Evolutionary conservation across 2,888 invertebrate species (phyloP).

Genomic region (Iphiclides podalirius): DNA sequence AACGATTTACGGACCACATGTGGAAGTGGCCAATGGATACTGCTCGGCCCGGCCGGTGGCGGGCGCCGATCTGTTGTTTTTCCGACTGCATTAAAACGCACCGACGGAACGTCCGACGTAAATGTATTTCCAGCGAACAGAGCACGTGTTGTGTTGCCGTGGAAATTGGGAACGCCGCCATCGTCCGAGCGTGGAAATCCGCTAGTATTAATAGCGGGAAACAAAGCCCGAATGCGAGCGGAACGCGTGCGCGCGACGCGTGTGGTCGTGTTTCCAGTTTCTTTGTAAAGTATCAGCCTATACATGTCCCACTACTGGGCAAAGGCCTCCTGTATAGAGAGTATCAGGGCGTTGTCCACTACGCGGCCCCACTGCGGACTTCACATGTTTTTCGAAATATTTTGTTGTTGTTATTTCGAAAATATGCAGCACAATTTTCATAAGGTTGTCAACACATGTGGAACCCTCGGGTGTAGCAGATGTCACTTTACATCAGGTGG

Average conservation of each 20-base stretch:
- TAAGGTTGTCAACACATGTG: not conserved
- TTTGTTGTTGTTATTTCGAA: too few relatives aligned
- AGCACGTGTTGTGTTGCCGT: slow-evolving; percentile 37
- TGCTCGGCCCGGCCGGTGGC: slow-evolving; percentile 28
- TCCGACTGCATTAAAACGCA: slow-evolving; percentile 53
- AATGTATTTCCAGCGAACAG: slow-evolving; percentile 73
- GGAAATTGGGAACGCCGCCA: slow-evolving; percentile 38
- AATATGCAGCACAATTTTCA: too few relatives aligned
- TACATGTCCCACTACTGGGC: too few relatives aligned
- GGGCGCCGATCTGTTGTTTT: slow-evolving; percentile 47
- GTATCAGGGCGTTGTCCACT: too few relatives aligned
- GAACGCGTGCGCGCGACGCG: slow-evolving; percentile 19
- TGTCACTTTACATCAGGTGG: too few relatives aligned
- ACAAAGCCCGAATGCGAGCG: slow-evolving; percentile 34
- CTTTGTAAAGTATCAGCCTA: too few relatives aligned
- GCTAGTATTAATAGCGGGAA: slow-evolving; percentile 53
- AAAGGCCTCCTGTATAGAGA: too few relatives aligned
- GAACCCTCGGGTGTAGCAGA: too few relatives aligned
- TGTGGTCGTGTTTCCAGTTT: slow-evolving; percentile 33
- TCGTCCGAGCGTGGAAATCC: slow-evolving; percentile 57
- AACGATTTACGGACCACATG: slow-evolving; percentile 33
- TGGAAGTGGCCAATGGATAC: slow-evolving; percentile 37
- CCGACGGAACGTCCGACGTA: slow-evolving; percentile 58
- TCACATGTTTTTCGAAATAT: too few relatives aligned
- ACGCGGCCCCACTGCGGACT: too few relatives aligned